A percentile compares a stretch with the other conserved stretches of the same genome.
phyloP scores from a whole-genome alignment of 1,140 invertebrate species.

The Nephila pilipes region DNA sequence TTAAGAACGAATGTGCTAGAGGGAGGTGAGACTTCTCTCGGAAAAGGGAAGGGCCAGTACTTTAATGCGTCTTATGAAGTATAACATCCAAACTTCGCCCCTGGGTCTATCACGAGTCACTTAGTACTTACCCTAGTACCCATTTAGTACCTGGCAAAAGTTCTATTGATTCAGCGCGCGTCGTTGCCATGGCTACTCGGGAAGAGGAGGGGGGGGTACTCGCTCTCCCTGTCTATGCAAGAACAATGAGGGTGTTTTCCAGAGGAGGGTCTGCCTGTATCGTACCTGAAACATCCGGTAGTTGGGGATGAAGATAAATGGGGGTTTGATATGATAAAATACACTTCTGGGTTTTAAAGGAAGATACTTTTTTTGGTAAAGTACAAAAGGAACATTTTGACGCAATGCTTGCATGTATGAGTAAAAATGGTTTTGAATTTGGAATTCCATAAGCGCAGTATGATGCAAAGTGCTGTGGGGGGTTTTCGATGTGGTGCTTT shows the following conservation, averaged over 20 bases:
- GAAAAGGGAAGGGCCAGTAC: background rate
- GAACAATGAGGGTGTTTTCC: constrained; percentile 33
- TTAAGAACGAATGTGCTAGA: background rate
- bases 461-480: constrained; percentile 11
- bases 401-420: background rate
- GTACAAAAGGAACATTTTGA: constrained; percentile 21
- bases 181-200: constrained; percentile 1
- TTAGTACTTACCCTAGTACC: constrained; percentile 54
- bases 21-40: background rate
- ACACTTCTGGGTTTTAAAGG: constrained; percentile 21
- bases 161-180: constrained; percentile 49
- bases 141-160: constrained; percentile 50
- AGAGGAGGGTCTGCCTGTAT: constrained; percentile 6
- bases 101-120: constrained; percentile 57
- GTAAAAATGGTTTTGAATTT: background rate
- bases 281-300: constrained; percentile 57
- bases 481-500: background rate
- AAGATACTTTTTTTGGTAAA: background rate
- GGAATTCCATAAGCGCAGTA: constrained; percentile 19
- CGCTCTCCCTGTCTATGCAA: background rate
- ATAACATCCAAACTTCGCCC: constrained; percentile 33
- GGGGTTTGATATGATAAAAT: constrained; percentile 48
- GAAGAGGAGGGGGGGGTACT: background rate
- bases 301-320: constrained; percentile 46
- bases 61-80: background rate